Base-by-base conservation (phyloP, 2,888 invertebrate species). In the Acrobasis consociella region DNA sequence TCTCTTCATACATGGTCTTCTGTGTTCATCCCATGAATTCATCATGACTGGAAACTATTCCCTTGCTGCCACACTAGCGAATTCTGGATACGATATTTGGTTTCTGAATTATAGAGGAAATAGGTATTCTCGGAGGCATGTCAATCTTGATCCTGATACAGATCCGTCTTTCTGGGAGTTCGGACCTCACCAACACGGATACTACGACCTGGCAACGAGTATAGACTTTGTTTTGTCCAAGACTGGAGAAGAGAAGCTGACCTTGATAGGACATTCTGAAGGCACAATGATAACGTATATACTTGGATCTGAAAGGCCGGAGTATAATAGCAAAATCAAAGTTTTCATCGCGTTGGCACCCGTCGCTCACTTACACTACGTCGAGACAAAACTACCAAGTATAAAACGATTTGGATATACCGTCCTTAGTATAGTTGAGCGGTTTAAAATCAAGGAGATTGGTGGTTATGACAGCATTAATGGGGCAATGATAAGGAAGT, bases 241-340 rank as follows among this genome's bases (percentile, higher is more conserved):
- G 2, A 95, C 95, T 0, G 87, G 91, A 0, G 85, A 91, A 46
- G 65, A 86, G 1, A 81, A 93, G 55, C 64, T 96, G 0, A 93
- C 92, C 65, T 94, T 95, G 73, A 79, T 95, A 16, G 96, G 95
- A 0, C 95, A 95, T 76, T 96, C 96, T 0, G 87, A 92, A 75
- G 96, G 96, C 0, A 93, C 94, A 0, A 93, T 94, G 0, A 70
- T 81, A 10, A 93, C 93, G 67, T 94, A 86, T 67, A 89, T 94
- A 0, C 83, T 94, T 77, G 82, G 86, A 0, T 86, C 93, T 0
- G 81, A 85, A 31, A 74, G 76, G 15, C 93, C 94, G 0, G 93
- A 93, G 59, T 94, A 94, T 74, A 94, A 95, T 70, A 70, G 80
- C 0, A 94, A 93, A 76, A 82, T 95, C 3, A 84, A 81, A 46